Evolutionary conservation across 37 sponge, comb jelly and placozoan genomes (phyloP).

Genomic region (Halisarca cf. caerulea): DNA sequence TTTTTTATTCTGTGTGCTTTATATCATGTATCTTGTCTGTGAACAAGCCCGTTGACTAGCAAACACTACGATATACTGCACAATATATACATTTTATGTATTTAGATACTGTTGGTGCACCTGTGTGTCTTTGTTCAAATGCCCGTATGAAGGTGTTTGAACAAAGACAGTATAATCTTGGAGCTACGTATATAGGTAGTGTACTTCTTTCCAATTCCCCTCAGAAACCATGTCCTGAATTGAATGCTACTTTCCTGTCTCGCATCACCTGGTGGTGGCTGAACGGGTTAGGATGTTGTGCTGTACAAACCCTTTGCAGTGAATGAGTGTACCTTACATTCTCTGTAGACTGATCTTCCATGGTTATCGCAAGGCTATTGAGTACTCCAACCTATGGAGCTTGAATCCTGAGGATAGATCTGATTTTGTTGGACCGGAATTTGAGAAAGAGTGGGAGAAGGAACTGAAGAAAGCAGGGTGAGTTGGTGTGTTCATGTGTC

Average conservation of each 20-base stretch:
- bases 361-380: conserved; percentile 41
- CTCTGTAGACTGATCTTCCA: conserved; percentile 17
- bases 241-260: conserved; percentile 60
- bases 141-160: conserved; percentile 6
- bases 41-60: no score
- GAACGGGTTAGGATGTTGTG: conserved; percentile 15
- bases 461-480: conserved; percentile 38
- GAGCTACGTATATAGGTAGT: no score
- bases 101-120: conserved; percentile 5
- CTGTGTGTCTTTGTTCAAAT: neutral
- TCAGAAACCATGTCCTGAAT: conserved; percentile 67
- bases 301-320: neutral
- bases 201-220: no score
- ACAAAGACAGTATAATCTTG: no score
- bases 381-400: conserved; percentile 40
- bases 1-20: no score
- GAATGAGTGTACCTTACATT: neutral
- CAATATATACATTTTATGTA: no score
- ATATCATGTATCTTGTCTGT: no score
- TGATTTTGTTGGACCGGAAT: conserved; percentile 20
- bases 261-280: conserved; percentile 80
- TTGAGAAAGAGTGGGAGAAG: conserved; percentile 42
- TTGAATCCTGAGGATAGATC: conserved; percentile 40
- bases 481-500: neutral
- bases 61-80: no score